These are phyloP conservation scores for Chironomus tentans DNA, from an alignment of 2,888 invertebrate species.

Conservation along the genomic window DNA sequence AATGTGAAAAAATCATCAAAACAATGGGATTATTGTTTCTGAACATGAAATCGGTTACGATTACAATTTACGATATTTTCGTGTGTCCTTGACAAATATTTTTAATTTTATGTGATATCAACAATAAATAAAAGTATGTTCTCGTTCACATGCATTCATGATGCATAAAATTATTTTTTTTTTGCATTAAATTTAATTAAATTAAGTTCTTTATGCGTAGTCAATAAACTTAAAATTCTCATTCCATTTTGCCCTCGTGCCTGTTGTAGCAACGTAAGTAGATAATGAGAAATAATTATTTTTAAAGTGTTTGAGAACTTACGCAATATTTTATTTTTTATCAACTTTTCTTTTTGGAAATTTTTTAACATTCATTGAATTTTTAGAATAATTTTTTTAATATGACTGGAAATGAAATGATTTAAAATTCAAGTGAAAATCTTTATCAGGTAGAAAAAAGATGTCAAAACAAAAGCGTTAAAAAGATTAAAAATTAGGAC, in stretches of 20 bases:
- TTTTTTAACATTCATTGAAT: too few relatives aligned
- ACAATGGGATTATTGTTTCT: not conserved
- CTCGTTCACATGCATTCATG: not conserved
- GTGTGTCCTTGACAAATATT: not conserved
- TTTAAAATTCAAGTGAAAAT: too few relatives aligned
- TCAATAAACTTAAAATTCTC: not conserved
- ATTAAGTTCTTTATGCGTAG: not conserved
- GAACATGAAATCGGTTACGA: not conserved
- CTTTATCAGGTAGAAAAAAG: too few relatives aligned
- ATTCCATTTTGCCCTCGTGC: not conserved
- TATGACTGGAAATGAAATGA: too few relatives aligned
- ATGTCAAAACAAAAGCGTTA: not conserved
- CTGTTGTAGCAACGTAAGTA: not conserved
- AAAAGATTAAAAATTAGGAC: conserved; percentile 13
- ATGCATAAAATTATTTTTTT: not conserved
- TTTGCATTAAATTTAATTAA: not conserved
- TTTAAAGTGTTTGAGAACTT: too few relatives aligned
- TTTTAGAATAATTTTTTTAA: too few relatives aligned
- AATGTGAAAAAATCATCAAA: not conserved
- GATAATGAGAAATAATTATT: not conserved
- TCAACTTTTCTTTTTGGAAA: too few relatives aligned
- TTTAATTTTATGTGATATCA: not conserved
- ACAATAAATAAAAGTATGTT: not conserved
- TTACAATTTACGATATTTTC: not conserved
- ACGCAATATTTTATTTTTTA: too few relatives aligned